phyloP scores from a whole-genome alignment of 2,888 invertebrate genomes.

The Agriopis aurantiaria region DNA sequence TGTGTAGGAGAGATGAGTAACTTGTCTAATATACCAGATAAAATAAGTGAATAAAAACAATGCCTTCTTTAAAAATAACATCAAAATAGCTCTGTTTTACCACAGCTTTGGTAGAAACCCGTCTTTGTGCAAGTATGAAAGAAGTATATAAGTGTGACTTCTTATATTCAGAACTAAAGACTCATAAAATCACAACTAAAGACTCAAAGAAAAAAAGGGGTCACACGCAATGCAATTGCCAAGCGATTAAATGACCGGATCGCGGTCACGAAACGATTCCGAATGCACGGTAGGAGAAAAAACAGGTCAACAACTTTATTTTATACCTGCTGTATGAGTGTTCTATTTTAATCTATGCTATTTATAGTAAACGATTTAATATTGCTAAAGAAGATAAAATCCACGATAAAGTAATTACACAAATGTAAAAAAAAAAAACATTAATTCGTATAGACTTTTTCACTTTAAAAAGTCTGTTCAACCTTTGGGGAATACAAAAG shows the following conservation, averaged over 20 bases:
- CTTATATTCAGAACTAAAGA: not conserved
- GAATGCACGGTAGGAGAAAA: constrained; percentile 4
- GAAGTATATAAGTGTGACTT: not conserved
- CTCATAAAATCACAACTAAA: not conserved
- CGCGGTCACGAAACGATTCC: constrained; percentile 5
- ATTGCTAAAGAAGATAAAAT: not conserved
- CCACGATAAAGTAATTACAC: not conserved
- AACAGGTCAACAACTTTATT: constrained; percentile 19
- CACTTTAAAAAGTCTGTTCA: not conserved
- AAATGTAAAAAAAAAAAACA: too few relatives aligned
- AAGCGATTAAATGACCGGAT: constrained; percentile 9
- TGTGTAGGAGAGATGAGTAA: too few relatives aligned
- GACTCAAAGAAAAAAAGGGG: constrained; percentile 13
- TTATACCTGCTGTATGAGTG: not conserved
- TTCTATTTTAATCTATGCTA: not conserved
- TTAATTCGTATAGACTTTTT: not conserved
- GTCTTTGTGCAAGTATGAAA: not conserved
- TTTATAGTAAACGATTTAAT: not conserved
- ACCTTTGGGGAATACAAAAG: too few relatives aligned
- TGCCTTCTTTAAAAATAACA: too few relatives aligned
- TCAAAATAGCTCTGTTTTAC: too few relatives aligned
- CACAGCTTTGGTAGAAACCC: too few relatives aligned
- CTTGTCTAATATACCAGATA: too few relatives aligned
- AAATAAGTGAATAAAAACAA: too few relatives aligned
- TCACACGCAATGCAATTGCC: constrained; percentile 23